Conservation (phyloP, 2,797 vertebrate genomes). For the Sitta carolinensis region DNA sequence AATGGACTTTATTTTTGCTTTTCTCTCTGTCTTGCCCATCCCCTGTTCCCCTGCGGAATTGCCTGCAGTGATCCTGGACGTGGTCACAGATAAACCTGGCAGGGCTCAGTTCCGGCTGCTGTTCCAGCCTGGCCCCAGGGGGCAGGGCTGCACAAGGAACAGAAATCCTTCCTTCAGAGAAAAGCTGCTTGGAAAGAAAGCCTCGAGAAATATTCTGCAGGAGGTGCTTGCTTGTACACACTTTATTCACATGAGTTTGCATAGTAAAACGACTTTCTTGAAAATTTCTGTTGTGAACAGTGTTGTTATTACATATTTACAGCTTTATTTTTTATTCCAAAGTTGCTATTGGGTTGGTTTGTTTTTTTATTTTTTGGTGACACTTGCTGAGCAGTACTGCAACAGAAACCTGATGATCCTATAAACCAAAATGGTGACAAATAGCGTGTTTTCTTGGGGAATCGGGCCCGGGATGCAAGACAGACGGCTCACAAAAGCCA, state of each 20-base stretch:
- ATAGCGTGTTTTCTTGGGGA: background rate
- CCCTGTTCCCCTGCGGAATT: background rate
- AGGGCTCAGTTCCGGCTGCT: background rate
- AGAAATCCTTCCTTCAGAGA: background rate
- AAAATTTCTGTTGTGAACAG: background rate
- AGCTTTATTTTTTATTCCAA: background rate
- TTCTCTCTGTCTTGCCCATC: background rate
- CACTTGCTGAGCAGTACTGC: too few relatives aligned
- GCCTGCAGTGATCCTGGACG: background rate
- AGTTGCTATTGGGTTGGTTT: background rate
- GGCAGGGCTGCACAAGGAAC: background rate
- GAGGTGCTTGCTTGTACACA: background rate
- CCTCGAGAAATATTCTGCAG: background rate
- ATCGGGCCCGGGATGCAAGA: fast-evolving
- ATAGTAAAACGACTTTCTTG: background rate
- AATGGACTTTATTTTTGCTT: background rate
- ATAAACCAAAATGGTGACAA: fast-evolving
- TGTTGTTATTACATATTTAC: background rate
- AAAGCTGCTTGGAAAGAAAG: background rate
- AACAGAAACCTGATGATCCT: too few relatives aligned
- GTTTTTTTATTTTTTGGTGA: background rate
- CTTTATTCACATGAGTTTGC: background rate
- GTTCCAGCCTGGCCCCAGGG: background rate
- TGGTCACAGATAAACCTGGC: background rate
- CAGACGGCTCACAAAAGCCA: too few relatives aligned